These are phyloP conservation scores for Halocaridina rubra DNA, from an alignment of 2,888 invertebrate species.

Conservation along the genomic window DNA sequence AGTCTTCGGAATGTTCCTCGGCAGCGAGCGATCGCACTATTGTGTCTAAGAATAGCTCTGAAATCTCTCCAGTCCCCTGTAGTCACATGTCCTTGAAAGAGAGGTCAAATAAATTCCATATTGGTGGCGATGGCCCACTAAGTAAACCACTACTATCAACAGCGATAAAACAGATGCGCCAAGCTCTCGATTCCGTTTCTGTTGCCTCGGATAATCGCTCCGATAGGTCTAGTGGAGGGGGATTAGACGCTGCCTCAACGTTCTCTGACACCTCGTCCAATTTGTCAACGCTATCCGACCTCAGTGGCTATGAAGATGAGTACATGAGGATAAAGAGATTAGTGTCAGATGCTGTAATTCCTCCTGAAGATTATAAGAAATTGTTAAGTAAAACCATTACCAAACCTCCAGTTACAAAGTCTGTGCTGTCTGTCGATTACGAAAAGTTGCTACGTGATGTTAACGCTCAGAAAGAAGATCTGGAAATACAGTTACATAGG, in stretches of 20 bases:
- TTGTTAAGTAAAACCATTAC: constrained; percentile 5
- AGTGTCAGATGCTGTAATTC: constrained; percentile 42
- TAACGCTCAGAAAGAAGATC: constrained; percentile 45
- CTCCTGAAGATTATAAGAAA: constrained; percentile 36
- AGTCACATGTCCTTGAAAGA: constrained; percentile 8
- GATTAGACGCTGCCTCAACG: constrained; percentile 15
- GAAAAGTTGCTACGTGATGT: constrained; percentile 41
- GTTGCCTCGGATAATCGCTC: constrained; percentile 38
- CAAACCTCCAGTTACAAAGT: constrained; percentile 17
- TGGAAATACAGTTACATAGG: constrained; percentile 57
- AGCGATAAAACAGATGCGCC: constrained; percentile 30
- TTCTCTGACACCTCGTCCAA: constrained; percentile 55
- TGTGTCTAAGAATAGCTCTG: constrained; percentile 26
- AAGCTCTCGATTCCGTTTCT: constrained; percentile 19
- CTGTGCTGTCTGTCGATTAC: constrained; percentile 30
- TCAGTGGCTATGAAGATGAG: constrained; percentile 59
- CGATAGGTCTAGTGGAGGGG: constrained; percentile 28
- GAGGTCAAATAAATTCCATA: constrained; percentile 21
- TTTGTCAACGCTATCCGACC: constrained; percentile 53
- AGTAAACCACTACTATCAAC: constrained; percentile 32
- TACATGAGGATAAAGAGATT: constrained; percentile 49
- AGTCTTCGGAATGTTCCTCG: constrained; percentile 17
- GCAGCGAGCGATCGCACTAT: constrained; percentile 30
- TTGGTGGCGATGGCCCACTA: constrained; percentile 30
- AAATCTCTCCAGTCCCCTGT: not conserved